Evolutionary conservation across 2,113 vertebrate genomes (phyloP), one percentile per base, ranked within the genome.

Genomic region (Opisthocomus hoazin): DNA sequence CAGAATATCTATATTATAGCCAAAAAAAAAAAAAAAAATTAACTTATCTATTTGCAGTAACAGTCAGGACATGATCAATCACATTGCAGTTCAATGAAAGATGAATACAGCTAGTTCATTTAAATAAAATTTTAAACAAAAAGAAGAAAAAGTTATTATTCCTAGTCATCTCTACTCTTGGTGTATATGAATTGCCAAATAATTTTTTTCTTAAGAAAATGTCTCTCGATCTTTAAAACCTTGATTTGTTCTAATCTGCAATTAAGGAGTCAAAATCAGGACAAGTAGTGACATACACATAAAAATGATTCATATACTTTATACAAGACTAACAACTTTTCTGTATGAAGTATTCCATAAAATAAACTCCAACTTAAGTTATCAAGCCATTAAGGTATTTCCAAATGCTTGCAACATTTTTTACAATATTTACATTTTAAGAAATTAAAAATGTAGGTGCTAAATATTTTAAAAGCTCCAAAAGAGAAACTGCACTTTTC

Each of bases 1-100:
- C 19, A 53, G 11, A 74, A 32, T 46, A 76, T 18, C 21, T 46
- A 4, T 32, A 26, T 26, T 45, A 57, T 1, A 84, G 22, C 6
- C 46, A 9, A 46, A 27, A 51, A 9, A 46, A 27, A 69, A 76
- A 76, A 92, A 69, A 15, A n/a, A 53, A 15, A 68, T n/a, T 36
- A 83, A 32, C 57, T 93, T 91, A 81, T 54, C 26, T 92, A 21
- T 78, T 71, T 75, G 29, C 29, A 83, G n/a, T 53, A 86, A 64
- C 14, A 58, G 37, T 61, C 45, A 86, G 18, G 30, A 60, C 15
- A 57, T 43, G 68, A 48, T 30, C 29, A 65, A 71, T 1, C 10
- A 87, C 26, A 71, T 5, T 85, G 22, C n/a, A 88, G 36, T 75
- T 63, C 51, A 77, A 1, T 43, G 46, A 37, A 86, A 83, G 58